A percentile compares a stretch with the other conserved stretches of the same genome.
Conservation (phyloP, 2,888 invertebrate genomes). For the Nephrotoma flavescens region DNA sequence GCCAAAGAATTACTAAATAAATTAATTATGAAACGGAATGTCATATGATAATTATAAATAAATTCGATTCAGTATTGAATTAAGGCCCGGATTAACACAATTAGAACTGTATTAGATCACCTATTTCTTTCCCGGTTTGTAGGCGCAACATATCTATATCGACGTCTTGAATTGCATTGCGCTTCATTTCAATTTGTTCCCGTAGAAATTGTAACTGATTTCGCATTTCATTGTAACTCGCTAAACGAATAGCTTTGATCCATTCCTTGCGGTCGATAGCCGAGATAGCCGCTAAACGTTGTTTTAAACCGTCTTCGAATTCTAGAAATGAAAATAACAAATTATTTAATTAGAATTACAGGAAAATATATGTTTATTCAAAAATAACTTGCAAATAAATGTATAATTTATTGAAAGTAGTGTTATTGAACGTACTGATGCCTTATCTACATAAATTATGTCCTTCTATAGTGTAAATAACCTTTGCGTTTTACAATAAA, state of each 20-base stretch:
- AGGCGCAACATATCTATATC: slow-evolving; percentile 56
- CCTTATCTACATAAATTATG: no score
- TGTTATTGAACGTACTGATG: no score
- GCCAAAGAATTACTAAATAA: not conserved
- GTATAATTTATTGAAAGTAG: no score
- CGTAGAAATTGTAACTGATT: slow-evolving; percentile 46
- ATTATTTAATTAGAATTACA: not conserved
- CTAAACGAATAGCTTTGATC: slow-evolving; percentile 69
- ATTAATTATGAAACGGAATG: not conserved
- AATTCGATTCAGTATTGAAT: not conserved
- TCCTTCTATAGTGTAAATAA: no score
- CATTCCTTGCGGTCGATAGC: slow-evolving; percentile 73
- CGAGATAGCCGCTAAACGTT: slow-evolving; percentile 65
- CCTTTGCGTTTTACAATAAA: no score
- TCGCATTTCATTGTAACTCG: slow-evolving; percentile 71
- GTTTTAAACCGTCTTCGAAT: slow-evolving; percentile 68
- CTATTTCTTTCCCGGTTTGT: slow-evolving; percentile 52
- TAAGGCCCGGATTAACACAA: not conserved
- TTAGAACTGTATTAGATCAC: slow-evolving; percentile 38
- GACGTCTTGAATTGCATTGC: slow-evolving; percentile 41
- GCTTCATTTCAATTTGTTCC: slow-evolving; percentile 44
- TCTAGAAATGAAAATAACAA: slow-evolving; percentile 34
- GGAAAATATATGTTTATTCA: no score
- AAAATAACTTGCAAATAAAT: no score
- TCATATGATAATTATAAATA: not conserved